A percentile compares a stretch with the other conserved stretches of the same genome.
phyloP scores from a whole-genome alignment of 2,797 vertebrate species.

The Monodelphis domestica region DNA sequence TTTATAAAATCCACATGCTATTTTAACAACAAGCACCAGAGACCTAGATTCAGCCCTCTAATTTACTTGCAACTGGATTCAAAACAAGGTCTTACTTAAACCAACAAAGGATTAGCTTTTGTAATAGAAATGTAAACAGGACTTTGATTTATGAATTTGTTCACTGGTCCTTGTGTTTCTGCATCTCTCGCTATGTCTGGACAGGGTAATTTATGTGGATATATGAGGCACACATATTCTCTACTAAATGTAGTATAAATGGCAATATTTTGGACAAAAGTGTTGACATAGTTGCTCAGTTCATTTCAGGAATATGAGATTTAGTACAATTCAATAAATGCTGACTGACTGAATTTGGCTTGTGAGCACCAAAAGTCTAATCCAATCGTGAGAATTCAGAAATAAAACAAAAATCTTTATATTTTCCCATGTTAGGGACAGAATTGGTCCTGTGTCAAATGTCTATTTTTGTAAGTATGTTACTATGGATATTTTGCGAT shows the following conservation, averaged over 20 bases:
- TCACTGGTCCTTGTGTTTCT: not conserved
- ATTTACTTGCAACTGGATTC: not conserved
- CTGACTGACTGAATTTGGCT: not conserved
- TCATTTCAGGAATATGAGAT: not conserved
- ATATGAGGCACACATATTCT: not conserved
- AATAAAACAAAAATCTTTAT: not conserved
- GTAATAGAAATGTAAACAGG: not conserved
- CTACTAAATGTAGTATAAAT: not conserved
- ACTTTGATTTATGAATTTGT: not conserved
- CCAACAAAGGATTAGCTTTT: not conserved
- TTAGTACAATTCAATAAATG: not conserved
- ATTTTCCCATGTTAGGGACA: not conserved
- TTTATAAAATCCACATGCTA: not conserved
- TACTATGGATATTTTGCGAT: not conserved
- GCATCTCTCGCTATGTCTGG: not conserved
- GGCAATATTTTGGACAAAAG: not conserved
- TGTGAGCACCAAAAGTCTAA: not conserved
- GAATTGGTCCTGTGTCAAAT: not conserved
- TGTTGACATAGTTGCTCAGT: not conserved
- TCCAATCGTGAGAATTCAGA: not conserved
- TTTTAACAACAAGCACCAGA: not conserved
- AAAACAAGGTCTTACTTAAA: not conserved
- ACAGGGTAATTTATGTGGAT: not conserved
- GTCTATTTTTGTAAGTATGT: not conserved
- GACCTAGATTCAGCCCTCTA: not conserved